Conservation (phyloP, 2,888 invertebrate species). For the Alcis repandata region DNA sequence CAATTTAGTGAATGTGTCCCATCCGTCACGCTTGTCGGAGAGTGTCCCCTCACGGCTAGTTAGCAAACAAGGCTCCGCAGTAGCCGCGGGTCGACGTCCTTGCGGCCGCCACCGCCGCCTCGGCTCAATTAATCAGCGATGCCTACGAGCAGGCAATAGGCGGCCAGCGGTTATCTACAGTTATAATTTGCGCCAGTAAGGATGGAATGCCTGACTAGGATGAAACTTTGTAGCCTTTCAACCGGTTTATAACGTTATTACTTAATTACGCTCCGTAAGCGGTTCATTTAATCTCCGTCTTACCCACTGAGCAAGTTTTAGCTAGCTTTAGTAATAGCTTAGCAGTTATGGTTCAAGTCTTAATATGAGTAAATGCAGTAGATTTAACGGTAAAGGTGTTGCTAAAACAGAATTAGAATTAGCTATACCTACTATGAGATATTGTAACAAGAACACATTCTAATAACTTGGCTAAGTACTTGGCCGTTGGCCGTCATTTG, state of each 20-base stretch:
- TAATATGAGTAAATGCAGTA: neutral
- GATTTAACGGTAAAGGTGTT: neutral
- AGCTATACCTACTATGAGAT: too few relatives aligned
- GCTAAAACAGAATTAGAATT: too few relatives aligned
- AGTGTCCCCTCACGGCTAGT: constrained; percentile 61
- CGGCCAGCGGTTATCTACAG: constrained; percentile 51
- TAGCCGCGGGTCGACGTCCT: constrained; percentile 63
- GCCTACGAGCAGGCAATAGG: constrained; percentile 52
- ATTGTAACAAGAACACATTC: too few relatives aligned
- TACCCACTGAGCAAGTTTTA: constrained; percentile 29
- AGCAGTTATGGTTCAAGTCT: constrained; percentile 1
- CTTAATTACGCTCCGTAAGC: constrained; percentile 44
- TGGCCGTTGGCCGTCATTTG: neutral
- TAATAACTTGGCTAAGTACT: too few relatives aligned
- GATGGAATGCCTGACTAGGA: constrained; percentile 43
- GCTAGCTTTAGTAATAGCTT: constrained; percentile 16
- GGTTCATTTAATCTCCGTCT: constrained; percentile 34
- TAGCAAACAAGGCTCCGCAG: constrained; percentile 56
- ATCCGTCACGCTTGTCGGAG: constrained; percentile 58
- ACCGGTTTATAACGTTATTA: constrained; percentile 47
- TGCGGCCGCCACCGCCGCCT: constrained; percentile 55
- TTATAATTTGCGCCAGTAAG: constrained; percentile 43
- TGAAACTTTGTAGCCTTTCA: constrained; percentile 43
- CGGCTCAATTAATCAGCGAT: constrained; percentile 65
- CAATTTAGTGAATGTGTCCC: constrained; percentile 58